Evolutionary conservation across 2,888 invertebrate genomes (phyloP), one percentile per base, ranked within the genome.

Genomic region (Tipula lateralis): DNA sequence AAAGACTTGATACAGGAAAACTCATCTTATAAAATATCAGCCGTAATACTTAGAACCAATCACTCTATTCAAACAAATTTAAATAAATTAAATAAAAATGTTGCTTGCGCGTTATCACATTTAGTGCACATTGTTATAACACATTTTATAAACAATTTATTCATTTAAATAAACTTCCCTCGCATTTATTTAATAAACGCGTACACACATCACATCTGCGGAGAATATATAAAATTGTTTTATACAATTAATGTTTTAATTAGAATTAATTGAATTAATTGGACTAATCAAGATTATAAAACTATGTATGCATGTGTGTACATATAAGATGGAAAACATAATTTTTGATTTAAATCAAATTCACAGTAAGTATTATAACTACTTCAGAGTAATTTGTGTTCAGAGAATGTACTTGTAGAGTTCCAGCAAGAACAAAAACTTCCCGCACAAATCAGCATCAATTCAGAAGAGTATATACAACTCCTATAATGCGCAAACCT

Each of bases 261-360:
- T 66, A 66, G 66, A 44, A 2, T 44, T 44, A 44, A 39, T 39
- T 39, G 39, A 44, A 44, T 44, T 44, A 50, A 66, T 66, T 66
- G 66, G 66, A 66, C 66, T 66, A 66, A 66, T 66, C 66, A 66
- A 66, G 66, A 66, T 66, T 44, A 13, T 39, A 39, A 4, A 32
- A 32, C 2, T 6, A 32, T 32, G 6, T 32, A 32, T 32, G 32
- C 32, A 6, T 32, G 32, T 32, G 6, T 32, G 32, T 39, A 39
- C 13, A 3, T 44, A 44, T 4, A 16, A 36, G 7, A 9, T 9
- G 24, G 24, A 66, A 66, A 24, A 24, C 24, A 5, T 44, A n/a
- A 19, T 50, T 66, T 66, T 50, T 66, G 66, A 66, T 66, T 66
- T 66, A 66, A 66, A 66, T 66, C 66, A 66, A 66, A 66, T 24